Base-by-base conservation (phyloP, 1,140 invertebrate species). In the Magallana ariakensis region DNA sequence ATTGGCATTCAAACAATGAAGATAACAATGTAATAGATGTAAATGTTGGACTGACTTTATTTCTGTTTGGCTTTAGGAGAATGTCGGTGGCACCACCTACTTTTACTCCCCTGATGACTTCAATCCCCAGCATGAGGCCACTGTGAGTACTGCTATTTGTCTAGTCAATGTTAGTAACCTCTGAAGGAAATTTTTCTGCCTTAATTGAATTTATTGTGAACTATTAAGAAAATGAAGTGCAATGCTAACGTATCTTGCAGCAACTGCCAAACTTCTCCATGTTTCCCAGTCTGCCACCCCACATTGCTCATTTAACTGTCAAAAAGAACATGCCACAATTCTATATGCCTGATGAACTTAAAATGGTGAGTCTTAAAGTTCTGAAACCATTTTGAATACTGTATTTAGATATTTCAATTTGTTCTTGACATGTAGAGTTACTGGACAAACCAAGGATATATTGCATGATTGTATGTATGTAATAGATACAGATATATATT, bases 21-120 rank as follows among this genome's bases (percentile, higher is more conserved):
- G 5, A 46, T 46, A 46, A 46, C 3, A 5, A 46, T 46, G 33
- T 46, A 46, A 46, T 46, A 46, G 33, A 46, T 46, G 33, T 46
- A 46, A 46, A 46, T 46, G 33, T 46, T 4, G 33, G 33, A 46
- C 3, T 46, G 33, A 46, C 33, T 46, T 46, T 46, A 46, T 46
- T 46, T 46, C 33, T 46, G 33, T 46, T 5, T 46, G 33, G 33
- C 82, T 91, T 33, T 94, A 98, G 96, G 97, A 98, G 94, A 98
- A 98, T 96, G 97, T 98, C 87, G 97, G 97, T 80, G 98, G 98
- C 26, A 98, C 98, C 22, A 98, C 98, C 8, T 99, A 99, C 94
- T 99, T 98, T 95, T 99, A 98, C 91, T 94, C 96, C 58, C 94
- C 96, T 62, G 95, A 95, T 86, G 95, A 95, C 60, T 94, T 94